These are phyloP conservation scores for Selene dorsalis DNA, from an alignment of 2,797 vertebrate species.

Conservation along the genomic window DNA sequence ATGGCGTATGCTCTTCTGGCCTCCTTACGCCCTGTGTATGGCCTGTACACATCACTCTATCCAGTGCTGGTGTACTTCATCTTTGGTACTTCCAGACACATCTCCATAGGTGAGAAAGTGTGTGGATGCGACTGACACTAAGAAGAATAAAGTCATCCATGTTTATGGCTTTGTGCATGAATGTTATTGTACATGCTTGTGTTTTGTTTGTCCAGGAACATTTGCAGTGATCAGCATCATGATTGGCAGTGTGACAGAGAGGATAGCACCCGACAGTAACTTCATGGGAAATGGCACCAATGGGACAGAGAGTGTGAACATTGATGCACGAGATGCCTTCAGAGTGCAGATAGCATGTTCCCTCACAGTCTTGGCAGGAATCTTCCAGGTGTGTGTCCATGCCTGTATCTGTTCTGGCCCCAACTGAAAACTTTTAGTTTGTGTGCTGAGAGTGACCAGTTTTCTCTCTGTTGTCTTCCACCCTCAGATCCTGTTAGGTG, in stretches of 20 bases:
- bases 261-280: constrained; percentile 81
- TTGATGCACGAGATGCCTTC: constrained; percentile 62
- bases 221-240: constrained; percentile 95
- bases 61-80: constrained; percentile 85
- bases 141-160: background rate
- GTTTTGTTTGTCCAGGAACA: constrained; percentile 82
- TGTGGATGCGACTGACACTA: background rate
- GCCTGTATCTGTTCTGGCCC: background rate
- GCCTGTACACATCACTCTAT: constrained; percentile 84
- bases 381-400: constrained; percentile 86
- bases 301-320: constrained; percentile 71
- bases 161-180: constrained; percentile 6
- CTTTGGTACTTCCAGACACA: constrained; percentile 86
- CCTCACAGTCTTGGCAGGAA: constrained; percentile 86
- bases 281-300: constrained; percentile 77
- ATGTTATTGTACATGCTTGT: background rate
- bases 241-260: constrained; percentile 90
- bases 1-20: constrained; percentile 87
- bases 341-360: constrained; percentile 88
- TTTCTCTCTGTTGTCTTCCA: background rate
- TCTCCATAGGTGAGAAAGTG: constrained; percentile 82
- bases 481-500: constrained; percentile 86
- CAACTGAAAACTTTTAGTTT: background rate
- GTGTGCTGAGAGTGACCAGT: background rate
- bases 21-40: constrained; percentile 81